phyloP scores from a whole-genome alignment of 2,888 invertebrate species.

The Drepanosiphum platanoidis region DNA sequence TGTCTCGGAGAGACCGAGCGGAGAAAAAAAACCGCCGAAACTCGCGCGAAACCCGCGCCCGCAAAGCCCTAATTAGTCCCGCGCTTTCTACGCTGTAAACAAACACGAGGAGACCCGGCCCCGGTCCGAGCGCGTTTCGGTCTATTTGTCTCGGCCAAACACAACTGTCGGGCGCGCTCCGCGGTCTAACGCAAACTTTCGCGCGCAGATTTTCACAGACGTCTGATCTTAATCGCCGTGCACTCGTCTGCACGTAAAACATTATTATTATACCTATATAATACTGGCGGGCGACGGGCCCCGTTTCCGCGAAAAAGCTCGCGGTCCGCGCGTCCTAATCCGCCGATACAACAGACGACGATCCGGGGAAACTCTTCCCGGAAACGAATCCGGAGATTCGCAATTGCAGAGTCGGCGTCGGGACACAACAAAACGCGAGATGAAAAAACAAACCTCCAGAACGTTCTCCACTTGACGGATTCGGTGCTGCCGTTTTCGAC shows the following conservation, averaged over 20 bases:
- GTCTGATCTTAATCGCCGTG: not conserved
- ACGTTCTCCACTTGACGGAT: too few species aligned
- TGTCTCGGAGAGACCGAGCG: too few species aligned
- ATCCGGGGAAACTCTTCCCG: too few species aligned
- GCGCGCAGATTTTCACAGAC: not conserved
- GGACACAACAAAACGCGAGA: too few species aligned
- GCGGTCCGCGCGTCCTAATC: not conserved
- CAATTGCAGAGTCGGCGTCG: too few species aligned
- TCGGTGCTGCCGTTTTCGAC: too few species aligned
- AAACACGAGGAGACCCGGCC: not conserved
- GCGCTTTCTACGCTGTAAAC: not conserved
- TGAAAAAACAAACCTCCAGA: too few species aligned
- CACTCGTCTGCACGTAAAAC: not conserved
- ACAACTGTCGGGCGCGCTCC: not conserved
- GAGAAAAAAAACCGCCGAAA: not conserved
- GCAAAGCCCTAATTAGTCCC: not conserved
- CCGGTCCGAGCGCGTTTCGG: not conserved
- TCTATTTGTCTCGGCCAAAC: not conserved
- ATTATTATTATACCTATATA: too few species aligned
- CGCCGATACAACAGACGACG: not conserved
- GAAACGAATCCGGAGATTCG: not conserved
- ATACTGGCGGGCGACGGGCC: too few species aligned
- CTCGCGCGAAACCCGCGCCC: not conserved
- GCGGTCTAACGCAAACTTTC: not conserved
- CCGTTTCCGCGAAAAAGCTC: not conserved